A percentile compares a stretch with the other conserved stretches of the same genome.
phyloP scores from a whole-genome alignment of 2,888 invertebrate genomes.

The Sesia apiformis region DNA sequence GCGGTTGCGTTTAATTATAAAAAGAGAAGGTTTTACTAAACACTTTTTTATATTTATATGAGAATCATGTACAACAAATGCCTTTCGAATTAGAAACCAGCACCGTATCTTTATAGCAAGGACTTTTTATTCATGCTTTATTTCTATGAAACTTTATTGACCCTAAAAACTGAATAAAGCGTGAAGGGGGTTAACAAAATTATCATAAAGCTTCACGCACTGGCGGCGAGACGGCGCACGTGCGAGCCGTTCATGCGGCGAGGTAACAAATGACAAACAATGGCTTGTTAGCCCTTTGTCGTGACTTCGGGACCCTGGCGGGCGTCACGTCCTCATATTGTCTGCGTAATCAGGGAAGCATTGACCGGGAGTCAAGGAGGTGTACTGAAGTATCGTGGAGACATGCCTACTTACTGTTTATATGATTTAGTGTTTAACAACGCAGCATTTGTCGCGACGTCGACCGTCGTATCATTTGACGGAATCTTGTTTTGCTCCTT shows the following conservation, averaged over 20 bases:
- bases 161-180: too few species aligned
- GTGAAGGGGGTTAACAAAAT: not conserved
- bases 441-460: too few species aligned
- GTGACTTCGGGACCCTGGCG: conserved; percentile 34
- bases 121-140: too few species aligned
- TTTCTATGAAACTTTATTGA: too few species aligned
- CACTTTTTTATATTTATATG: too few species aligned
- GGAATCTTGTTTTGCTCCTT: too few species aligned
- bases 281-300: conserved; percentile 63
- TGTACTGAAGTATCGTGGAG: not conserved
- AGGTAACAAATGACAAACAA: conserved; percentile 48
- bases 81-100: too few species aligned
- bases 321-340: conserved; percentile 61
- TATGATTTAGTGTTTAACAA: too few species aligned
- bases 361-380: conserved; percentile 37
- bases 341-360: conserved; percentile 49
- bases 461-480: too few species aligned
- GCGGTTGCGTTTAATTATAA: not conserved
- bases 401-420: too few species aligned
- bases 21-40: not conserved
- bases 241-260: conserved; percentile 4
- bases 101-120: too few species aligned
- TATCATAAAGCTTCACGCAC: not conserved
- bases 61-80: too few species aligned
- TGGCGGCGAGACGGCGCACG: not conserved